Evolutionary conservation across 2,888 invertebrate species (phyloP), one percentile per base, ranked within the genome.

Genomic region (Agriopis marginaria): DNA sequence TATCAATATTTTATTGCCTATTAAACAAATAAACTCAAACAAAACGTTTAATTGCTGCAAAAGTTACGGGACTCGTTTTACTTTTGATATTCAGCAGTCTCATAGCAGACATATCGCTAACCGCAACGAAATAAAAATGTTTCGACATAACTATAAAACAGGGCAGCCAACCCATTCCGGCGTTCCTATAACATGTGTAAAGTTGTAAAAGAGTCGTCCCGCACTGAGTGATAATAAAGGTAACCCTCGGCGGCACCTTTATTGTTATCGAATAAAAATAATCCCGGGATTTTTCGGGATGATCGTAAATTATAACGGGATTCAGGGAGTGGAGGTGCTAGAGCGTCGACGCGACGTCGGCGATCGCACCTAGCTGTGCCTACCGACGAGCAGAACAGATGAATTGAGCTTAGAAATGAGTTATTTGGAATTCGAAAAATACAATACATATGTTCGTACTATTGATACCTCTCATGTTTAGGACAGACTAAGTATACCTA

Each of bases 221-320:
- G 75, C 82, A 80, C 86, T 89, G 90, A 92, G 92, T 93, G 94
- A 94, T 94, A 94, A 93, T 93, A 93, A 93, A 92, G 91, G 92
- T 90, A 91, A 92, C 92, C 93, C 92, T 90, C 90, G 77, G 87
- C 87, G 88, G 88, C 84, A 91, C 92, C 92, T 93, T 93, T 93
- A 93, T 93, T 92, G 93, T 92, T 93, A 94, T 93, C 93, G 89
- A 92, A 94, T 94, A 93, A 94, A 94, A 93, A 92, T 94, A 93
- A 94, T 93, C 92, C 92, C 77, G 81, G 90, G 92, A 91, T 92
- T 93, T 92, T 92, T 91, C 78, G 88, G 92, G 92, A 92, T 92
- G 91, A 91, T 93, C 94, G 92, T 93, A 94, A 94, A 93, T 93
- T 92, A 93, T 91, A 92, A 87, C 89, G 85, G 90, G 89, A 86